A percentile compares a stretch with the other conserved stretches of the same genome.
Evolutionary conservation across 2,113 vertebrate species (phyloP).

Genomic region (Salvelinus sp.): DNA sequence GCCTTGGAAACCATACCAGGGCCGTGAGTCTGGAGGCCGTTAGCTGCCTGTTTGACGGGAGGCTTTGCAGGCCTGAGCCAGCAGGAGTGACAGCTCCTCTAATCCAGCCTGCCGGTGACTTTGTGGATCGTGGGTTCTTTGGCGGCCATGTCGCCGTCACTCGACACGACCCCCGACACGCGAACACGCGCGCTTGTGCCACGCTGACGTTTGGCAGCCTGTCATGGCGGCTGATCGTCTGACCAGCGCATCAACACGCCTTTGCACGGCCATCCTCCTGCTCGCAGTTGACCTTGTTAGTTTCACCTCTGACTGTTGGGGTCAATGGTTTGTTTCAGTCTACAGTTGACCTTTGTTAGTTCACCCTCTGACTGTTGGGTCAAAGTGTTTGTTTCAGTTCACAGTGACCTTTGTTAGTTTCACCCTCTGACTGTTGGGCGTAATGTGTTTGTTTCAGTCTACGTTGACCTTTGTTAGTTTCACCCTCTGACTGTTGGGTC

Average conservation of each 20-base stretch:
- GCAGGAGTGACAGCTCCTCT: conserved; percentile 85
- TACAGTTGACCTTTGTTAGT: no score
- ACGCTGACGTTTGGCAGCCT: conserved; percentile 55
- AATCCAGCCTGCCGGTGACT: conserved; percentile 86
- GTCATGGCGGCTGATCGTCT: conserved; percentile 46
- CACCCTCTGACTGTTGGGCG: not conserved
- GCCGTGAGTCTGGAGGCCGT: not conserved
- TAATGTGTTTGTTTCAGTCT: not conserved
- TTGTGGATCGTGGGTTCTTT: conserved; percentile 74
- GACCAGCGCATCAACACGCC: not conserved
- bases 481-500: no score
- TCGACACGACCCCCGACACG: conserved; percentile 7
- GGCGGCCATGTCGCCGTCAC: conserved; percentile 66
- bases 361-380: not conserved
- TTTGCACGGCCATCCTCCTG: not conserved
- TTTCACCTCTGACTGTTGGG: not conserved
- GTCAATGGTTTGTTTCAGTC: not conserved
- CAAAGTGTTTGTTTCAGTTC: no score
- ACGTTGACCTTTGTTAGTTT: no score
- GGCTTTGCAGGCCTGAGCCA: conserved; percentile 86
- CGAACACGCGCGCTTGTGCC: not conserved
- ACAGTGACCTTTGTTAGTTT: not conserved
- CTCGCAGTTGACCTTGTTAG: not conserved
- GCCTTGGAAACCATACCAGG: conserved; percentile 52
- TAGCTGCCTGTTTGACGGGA: conserved; percentile 74